Evolutionary conservation across 2,113 vertebrate genomes (phyloP).

Genomic region (Pterocles burchelli): DNA sequence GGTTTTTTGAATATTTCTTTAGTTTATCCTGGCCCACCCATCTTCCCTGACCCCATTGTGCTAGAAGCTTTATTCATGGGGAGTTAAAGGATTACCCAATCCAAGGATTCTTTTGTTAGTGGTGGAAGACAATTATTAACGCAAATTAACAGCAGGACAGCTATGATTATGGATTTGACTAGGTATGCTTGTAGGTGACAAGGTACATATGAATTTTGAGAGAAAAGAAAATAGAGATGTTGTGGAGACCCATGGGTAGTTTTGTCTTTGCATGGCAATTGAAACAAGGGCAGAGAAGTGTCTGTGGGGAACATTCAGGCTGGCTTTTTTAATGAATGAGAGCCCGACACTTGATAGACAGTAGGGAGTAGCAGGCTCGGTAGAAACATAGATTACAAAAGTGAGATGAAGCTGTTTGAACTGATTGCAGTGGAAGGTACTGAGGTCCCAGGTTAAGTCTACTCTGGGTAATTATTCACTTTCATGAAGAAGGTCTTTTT

Average conservation of each 20-base stretch:
- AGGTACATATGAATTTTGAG: not conserved
- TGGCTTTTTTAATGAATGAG: not conserved
- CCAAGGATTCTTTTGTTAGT: not conserved
- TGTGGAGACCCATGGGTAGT: not conserved
- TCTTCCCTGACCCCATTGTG: not conserved
- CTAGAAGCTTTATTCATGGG: not conserved
- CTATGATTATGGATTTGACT: not conserved
- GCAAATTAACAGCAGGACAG: not conserved
- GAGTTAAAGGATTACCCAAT: not conserved
- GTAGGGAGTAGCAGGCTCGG: not conserved
- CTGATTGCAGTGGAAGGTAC: not conserved
- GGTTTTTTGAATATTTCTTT: rapidly evolving
- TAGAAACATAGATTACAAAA: not conserved
- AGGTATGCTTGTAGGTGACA: not conserved
- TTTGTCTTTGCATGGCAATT: not conserved
- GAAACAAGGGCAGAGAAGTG: not conserved
- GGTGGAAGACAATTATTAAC: not conserved
- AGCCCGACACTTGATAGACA: not conserved
- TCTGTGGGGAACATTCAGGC: not conserved
- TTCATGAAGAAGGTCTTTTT: not conserved
- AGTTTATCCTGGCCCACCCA: not conserved
- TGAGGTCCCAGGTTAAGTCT: not conserved
- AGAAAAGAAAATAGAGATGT: not conserved
- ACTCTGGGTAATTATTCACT: not conserved
- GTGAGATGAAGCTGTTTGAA: not conserved